These are phyloP conservation scores for Synanceia verrucosa DNA, from an alignment of 2,797 vertebrate genomes.

Conservation along the genomic window DNA sequence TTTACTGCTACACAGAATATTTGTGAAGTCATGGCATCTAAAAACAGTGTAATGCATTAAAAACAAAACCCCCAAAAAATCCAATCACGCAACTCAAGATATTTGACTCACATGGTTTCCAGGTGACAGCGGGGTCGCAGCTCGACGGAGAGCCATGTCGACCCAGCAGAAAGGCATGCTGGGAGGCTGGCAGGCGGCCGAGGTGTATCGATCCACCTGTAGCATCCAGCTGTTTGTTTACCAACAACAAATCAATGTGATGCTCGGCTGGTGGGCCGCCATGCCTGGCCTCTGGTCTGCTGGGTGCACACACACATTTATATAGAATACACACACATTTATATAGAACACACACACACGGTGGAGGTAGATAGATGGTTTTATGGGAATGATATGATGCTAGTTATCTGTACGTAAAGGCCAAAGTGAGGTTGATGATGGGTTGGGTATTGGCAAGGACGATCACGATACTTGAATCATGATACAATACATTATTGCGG, in stretches of 20 bases:
- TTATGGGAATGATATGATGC: neutral
- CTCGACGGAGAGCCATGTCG: constrained; percentile 57
- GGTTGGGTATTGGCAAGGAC: too few species aligned
- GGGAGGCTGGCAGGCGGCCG: constrained; percentile 70
- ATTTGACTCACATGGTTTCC: constrained; percentile 52
- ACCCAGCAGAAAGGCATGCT: constrained; percentile 71
- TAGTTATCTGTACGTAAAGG: neutral
- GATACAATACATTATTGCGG: too few species aligned
- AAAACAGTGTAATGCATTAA: too few species aligned
- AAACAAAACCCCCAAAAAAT: too few species aligned
- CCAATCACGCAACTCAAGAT: constrained; percentile 21
- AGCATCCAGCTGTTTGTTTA: constrained; percentile 85
- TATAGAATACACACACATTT: constrained; percentile 2
- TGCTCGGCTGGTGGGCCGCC: constrained; percentile 70
- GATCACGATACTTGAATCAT: too few species aligned
- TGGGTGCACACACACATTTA: constrained; percentile 48
- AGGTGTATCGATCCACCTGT: constrained; percentile 81
- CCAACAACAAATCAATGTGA: constrained; percentile 86
- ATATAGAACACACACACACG: constrained; percentile 20
- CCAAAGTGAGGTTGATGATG: neutral
- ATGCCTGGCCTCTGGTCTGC: constrained; percentile 71
- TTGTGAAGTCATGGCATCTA: neutral
- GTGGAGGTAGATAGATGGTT: constrained; percentile 13
- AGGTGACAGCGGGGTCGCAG: constrained; percentile 52
- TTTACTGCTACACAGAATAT: neutral